Evolutionary conservation across 1,140 invertebrate species (phyloP), one percentile per base, ranked within the genome.

Genomic region (Plutomurus gul): DNA sequence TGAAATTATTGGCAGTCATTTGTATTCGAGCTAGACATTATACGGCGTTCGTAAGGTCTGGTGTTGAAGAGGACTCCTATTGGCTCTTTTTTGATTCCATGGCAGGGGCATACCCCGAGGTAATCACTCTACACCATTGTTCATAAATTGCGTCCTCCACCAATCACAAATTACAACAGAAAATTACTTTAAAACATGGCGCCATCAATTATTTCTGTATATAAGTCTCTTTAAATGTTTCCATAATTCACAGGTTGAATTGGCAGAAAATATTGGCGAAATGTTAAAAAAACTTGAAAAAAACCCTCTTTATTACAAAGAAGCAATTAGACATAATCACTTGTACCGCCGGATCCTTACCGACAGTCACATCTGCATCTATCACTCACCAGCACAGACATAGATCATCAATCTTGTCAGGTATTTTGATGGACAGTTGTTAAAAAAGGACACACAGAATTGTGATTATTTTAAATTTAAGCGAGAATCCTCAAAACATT

Each of bases 61-160:
- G 30, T 4, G 1, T 1, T 7, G 30, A 56, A n/a, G 33, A 20
- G 20, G 30, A 22, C n/a, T 56, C 71, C 43, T 47, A 37, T 0
- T 78, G 77, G 77, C 37, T 78, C 3, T 78, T 60, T 65, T 78
- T 74, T 49, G 77, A 78, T 60, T 56, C 77, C 5, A 20, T 60
- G 36, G 43, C 71, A 0, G 49, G 71, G 6, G 71, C 49, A 10
- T 39, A 65, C 18, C 56, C 56, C 4, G 16, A 36, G 16, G 56
- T 65, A 60, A 56, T n/a, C n/a, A n/a, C n/a, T n/a, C n/a, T n/a
- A n/a, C n/a, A n/a, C n/a, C n/a, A n/a, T n/a, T n/a, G n/a, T n/a
- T n/a, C n/a, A n/a, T n/a, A n/a, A n/a, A n/a, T n/a, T n/a, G n/a
- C n/a, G n/a, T n/a, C n/a, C n/a, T n/a, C n/a, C n/a, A n/a, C n/a